Evolutionary conservation across 1,140 invertebrate species (phyloP).

Genomic region (Riptortus pedestris): DNA sequence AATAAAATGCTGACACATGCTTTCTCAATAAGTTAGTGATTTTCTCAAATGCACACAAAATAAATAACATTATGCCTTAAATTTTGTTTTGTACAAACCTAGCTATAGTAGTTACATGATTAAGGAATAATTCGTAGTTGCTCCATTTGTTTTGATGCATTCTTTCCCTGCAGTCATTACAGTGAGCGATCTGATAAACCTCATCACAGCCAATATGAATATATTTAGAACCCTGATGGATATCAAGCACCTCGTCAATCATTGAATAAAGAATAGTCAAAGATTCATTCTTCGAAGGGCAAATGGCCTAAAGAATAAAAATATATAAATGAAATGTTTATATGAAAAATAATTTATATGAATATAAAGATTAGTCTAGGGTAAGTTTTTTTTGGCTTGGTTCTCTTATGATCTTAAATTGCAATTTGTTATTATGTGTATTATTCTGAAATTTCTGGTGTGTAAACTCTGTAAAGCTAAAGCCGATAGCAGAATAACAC

Average conservation of each 20-base stretch:
- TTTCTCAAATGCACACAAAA: no score
- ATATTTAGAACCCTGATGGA: slow-evolving; percentile 34
- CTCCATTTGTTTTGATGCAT: slow-evolving; percentile 36
- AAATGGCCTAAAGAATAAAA: slow-evolving; percentile 24
- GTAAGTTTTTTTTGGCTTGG: no score
- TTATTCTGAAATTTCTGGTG: no score
- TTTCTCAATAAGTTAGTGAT: no score
- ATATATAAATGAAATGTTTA: not conserved
- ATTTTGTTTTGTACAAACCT: no score
- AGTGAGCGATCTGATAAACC: slow-evolving; percentile 40
- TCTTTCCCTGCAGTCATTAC: slow-evolving; percentile 37
- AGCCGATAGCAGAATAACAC: no score
- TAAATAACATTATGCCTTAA: no score
- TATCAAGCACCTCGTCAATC: slow-evolving; percentile 34
- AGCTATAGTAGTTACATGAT: slow-evolving; percentile 17
- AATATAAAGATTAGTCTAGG: no score
- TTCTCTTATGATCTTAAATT: no score
- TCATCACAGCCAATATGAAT: slow-evolving; percentile 39
- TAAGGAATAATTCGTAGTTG: slow-evolving; percentile 19
- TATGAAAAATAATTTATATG: not conserved
- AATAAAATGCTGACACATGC: no score
- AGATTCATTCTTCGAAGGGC: slow-evolving; percentile 27
- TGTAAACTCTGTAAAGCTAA: no score
- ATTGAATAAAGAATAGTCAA: slow-evolving; percentile 25
- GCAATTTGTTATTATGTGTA: no score